Percentiles rank a stretch among this genome's conserved stretches.
These are phyloP conservation scores for Eristalis arbustorum DNA, from an alignment of 2,888 invertebrate species.

Conservation along the genomic window DNA sequence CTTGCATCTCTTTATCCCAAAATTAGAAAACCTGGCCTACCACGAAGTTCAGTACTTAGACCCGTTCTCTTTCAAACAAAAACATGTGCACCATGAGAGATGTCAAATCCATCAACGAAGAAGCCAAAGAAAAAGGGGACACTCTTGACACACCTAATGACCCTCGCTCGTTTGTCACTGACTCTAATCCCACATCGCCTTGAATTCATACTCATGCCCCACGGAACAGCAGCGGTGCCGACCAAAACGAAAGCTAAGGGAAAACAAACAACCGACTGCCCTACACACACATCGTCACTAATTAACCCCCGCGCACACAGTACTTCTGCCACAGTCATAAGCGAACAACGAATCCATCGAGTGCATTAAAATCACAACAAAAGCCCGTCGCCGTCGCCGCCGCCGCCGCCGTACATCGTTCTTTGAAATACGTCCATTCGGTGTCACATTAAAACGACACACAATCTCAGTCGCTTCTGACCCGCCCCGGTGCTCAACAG, in stretches of 20 bases:
- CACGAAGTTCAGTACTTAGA: no score
- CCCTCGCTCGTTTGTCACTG: not conserved
- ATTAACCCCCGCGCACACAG: slow-evolving; percentile 37
- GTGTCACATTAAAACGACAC: slow-evolving; percentile 38
- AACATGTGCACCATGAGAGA: no score
- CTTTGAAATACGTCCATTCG: slow-evolving; percentile 13
- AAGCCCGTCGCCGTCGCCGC: no score
- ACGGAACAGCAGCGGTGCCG: not conserved
- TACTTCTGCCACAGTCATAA: not conserved
- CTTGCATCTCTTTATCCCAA: no score
- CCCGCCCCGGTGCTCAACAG: slow-evolving; percentile 5
- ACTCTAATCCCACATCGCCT: slow-evolving; percentile 49
- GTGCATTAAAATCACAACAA: no score
- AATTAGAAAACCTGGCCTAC: no score
- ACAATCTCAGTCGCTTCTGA: slow-evolving; percentile 22
- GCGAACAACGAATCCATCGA: no score
- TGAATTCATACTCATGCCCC: slow-evolving; percentile 19
- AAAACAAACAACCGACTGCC: not conserved
- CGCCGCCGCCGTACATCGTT: no score
- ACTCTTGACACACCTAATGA: not conserved
- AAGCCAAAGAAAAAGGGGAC: slow-evolving; percentile 47
- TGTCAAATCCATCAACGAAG: not conserved
- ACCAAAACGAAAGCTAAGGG: not conserved
- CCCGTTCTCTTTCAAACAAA: no score
- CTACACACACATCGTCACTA: slow-evolving; percentile 13